A percentile compares a stretch with the other conserved stretches of the same genome.
Evolutionary conservation across 2,113 vertebrate species (phyloP).

Genomic region (Phyllostomus hastatus): DNA sequence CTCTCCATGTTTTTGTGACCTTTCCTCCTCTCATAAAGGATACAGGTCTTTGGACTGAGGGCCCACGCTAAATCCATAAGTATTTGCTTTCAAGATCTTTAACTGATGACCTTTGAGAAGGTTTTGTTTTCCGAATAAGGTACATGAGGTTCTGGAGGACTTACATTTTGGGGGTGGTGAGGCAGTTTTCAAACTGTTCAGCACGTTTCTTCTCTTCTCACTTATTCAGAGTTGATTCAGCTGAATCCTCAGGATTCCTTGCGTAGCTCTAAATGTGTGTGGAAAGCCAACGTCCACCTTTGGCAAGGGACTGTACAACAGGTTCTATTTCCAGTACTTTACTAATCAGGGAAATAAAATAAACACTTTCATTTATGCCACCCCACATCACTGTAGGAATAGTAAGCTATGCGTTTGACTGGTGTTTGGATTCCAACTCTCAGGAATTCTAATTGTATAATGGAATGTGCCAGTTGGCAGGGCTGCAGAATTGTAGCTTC

Average conservation of each 20-base stretch:
- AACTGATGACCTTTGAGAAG: background rate
- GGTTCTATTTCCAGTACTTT: background rate
- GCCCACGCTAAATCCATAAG: background rate
- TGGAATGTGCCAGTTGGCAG: slow-evolving; percentile 57
- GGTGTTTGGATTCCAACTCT: background rate
- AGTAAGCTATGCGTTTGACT: background rate
- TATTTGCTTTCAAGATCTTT: background rate
- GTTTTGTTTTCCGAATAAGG: background rate
- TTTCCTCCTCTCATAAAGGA: background rate
- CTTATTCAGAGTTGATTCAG: background rate
- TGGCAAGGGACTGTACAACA: background rate
- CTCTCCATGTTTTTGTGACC: background rate
- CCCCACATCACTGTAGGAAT: background rate
- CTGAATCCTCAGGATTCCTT: background rate
- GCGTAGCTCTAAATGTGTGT: background rate
- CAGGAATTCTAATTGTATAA: slow-evolving; percentile 10
- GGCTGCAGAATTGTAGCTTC: background rate
- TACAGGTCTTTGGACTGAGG: background rate
- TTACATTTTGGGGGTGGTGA: background rate
- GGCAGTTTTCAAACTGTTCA: background rate
- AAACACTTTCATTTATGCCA: background rate
- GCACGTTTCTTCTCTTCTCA: background rate
- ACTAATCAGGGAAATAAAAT: background rate
- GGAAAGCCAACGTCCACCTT: background rate
- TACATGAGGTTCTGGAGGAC: background rate